Percentiles rank a stretch among this genome's conserved stretches.
Conservation (phyloP, 2,113 vertebrate species). For the Paramisgurnus dabryanus region DNA sequence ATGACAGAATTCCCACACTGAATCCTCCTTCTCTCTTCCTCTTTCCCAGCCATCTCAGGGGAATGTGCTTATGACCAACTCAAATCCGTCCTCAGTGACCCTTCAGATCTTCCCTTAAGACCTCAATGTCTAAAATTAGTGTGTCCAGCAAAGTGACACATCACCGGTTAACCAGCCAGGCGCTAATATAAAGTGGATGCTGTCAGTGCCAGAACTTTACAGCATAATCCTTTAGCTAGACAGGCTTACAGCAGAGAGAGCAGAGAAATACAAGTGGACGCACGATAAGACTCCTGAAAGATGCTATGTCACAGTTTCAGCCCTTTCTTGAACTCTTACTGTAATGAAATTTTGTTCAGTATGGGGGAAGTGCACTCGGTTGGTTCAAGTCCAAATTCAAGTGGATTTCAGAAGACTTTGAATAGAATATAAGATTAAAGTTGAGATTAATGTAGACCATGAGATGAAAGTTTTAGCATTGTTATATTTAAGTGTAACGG, state of each 20-base stretch:
- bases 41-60: conserved; percentile 47
- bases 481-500: too few relatives aligned
- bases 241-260: conserved; percentile 2
- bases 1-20: conserved; percentile 69
- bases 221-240: conserved; percentile 1
- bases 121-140: conserved; percentile 8
- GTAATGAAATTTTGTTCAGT: not conserved
- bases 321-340: not conserved
- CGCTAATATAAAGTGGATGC: conserved; percentile 12
- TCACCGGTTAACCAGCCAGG: not conserved
- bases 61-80: conserved; percentile 1
- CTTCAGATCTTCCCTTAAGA: not conserved
- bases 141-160: conserved; percentile 16
- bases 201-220: not conserved
- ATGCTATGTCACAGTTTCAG: not conserved
- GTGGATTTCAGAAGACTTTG: too few relatives aligned
- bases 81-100: conserved; percentile 9
- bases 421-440: too few relatives aligned
- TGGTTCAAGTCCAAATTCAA: too few relatives aligned
- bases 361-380: not conserved
- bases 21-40: conserved; percentile 43
- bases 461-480: too few relatives aligned
- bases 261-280: not conserved
- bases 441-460: too few relatives aligned
- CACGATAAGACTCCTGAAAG: not conserved